Conservation (phyloP, 2,888 invertebrate genomes). For the Cataglyphis albicans region DNA sequence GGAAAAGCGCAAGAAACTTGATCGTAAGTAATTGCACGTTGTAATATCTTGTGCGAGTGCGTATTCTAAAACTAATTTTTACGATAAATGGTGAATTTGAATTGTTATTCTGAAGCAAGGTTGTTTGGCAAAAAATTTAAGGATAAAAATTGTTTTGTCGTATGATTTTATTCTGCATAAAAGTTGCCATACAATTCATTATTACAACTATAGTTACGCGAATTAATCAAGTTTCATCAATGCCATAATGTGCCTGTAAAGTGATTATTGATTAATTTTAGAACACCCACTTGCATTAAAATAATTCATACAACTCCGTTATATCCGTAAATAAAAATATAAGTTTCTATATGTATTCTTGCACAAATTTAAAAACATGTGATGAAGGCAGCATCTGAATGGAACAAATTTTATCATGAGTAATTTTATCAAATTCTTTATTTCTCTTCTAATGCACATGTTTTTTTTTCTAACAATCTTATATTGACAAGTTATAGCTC, state of each 20-base stretch:
- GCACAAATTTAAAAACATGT: background rate
- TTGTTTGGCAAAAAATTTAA: background rate
- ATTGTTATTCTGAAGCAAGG: background rate
- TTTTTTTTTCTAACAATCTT: background rate
- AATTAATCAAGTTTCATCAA: background rate
- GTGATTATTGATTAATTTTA: background rate
- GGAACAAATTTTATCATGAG: background rate
- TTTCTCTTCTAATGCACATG: background rate
- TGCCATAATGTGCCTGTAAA: background rate
- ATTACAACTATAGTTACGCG: background rate
- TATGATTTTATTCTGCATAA: background rate
- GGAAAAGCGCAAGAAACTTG: background rate
- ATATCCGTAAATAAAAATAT: background rate
- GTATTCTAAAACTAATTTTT: no score
- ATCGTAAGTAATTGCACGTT: slow-evolving; percentile 12
- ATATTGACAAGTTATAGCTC: background rate
- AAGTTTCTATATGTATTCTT: background rate
- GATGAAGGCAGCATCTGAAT: background rate
- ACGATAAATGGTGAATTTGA: background rate
- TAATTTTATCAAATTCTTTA: slow-evolving; percentile 1
- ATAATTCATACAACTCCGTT: slow-evolving; percentile 11
- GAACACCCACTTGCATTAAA: background rate
- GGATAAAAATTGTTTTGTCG: background rate
- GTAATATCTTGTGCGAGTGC: background rate
- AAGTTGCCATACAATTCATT: background rate